Evolutionary conservation across 2,113 vertebrate species (phyloP), one percentile per base, ranked within the genome.

Genomic region (Hydrolagus affinis): DNA sequence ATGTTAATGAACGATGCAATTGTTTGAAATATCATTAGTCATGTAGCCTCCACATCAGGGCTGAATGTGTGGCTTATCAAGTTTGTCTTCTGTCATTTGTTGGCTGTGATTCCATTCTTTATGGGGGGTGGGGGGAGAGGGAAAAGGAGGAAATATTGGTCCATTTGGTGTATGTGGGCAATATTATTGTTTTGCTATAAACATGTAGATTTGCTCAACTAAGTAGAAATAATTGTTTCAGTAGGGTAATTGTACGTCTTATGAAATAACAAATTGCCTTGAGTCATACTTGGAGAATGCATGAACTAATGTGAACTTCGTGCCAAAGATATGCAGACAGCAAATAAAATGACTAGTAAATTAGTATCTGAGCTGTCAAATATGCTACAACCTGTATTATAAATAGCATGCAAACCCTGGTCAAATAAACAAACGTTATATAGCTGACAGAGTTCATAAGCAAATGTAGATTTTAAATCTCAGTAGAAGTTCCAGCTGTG

Each of bases 331-430:
- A 75, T 83, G 7, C 25, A 68, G 62, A 30, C 62, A 21, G 32
- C 78, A 83, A 83, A 83, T 83, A 83, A 66, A 66, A 83, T 83
- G 78, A 83, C 25, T 83, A 83, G 60, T 83, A 66, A 83, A 83
- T 83, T 68, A 83, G 78, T 66, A 83, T 83, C 78, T 66, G 25
- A 64, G 78, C 62, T 83, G 78, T 83, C 78, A 83, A 83, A 83
- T 83, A 15, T 68, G 66, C 64, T 80, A 80, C 60, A 80, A 80
- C 73, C 77, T 80, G 60, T 80, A 80, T 83, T 83, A 66, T 83
- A 83, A 83, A 83, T 83, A 83, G 66, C 60, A 83, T 68, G 78
- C 60, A 83, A 83, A 80, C 66, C 62, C 78, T 68, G 62, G 78
- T 83, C 78, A 83, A 83, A 83, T 32, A 83, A 83, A 83, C 62